Evolutionary conservation across 2,888 invertebrate genomes (phyloP), one percentile per base, ranked within the genome.

Genomic region (Catocala fraxini): DNA sequence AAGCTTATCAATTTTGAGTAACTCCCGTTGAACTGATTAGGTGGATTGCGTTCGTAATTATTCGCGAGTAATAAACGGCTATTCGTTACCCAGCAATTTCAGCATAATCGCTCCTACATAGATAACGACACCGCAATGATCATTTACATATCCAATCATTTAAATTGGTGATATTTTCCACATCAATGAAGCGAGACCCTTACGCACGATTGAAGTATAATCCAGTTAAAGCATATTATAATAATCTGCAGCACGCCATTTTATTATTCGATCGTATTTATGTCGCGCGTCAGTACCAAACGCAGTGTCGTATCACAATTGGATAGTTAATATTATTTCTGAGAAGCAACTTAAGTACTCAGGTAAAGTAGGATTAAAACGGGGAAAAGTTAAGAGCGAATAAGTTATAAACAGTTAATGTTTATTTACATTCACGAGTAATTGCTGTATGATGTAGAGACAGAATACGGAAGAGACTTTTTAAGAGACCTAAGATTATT

Each of bases 1-100:
- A 68, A 68, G 71, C 77, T 86, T 87, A 88, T 87, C 88, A 75
- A 77, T 78, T 78, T 78, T 76, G 59, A 71, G 59, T 68, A 61
- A 71, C 47, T 71, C 67, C 59, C 49, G 41, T 60, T 71, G 55
- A 63, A 65, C 60, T 65, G 68, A 73, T 73, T 73, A 70, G 34
- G 35, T 45, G 33, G 55, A 56, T 48, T 52, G 51, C 63, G 48
- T 60, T 15, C 51, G 6, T 47, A 68, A 73, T 67, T 54, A 64
- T 34, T 65, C 33, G 53, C 49, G 46, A 70, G 57, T 59, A 45
- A 65, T 64, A 67, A 68, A 55, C 53, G 52, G 59, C 48, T 64
- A 56, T 41, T 51, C 60, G 49, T 51, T 6, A 56, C 43, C 54
- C 43, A 56, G n/a, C 60, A 6, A 35, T 48, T 56, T 54, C 45